Conservation (phyloP, 2,888 invertebrate species). For the Aspidiotus destructor region DNA sequence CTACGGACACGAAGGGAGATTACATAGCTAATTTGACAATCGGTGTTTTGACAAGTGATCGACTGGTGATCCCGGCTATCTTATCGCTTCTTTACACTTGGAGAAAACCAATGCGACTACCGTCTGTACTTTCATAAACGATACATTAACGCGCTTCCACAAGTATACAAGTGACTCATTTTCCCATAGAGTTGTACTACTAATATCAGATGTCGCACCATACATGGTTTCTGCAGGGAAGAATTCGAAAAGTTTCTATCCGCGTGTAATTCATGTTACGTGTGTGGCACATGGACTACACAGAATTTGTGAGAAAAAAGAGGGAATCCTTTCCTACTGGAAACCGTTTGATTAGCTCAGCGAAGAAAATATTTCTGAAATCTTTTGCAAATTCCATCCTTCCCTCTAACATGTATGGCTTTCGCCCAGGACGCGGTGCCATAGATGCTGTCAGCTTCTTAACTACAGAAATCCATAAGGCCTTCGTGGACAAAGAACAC, state of each 20-base stretch:
- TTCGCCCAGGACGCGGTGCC: too few species aligned
- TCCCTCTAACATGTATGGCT: too few species aligned
- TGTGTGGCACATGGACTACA: slow-evolving; percentile 11
- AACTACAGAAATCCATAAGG: too few species aligned
- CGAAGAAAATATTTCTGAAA: slow-evolving; percentile 3
- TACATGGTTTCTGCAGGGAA: slow-evolving; percentile 4
- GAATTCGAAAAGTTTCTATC: neutral
- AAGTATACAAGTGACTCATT: neutral
- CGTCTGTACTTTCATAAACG: neutral
- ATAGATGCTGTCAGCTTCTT: too few species aligned
- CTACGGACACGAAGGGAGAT: slow-evolving; percentile 3
- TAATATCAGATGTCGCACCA: slow-evolving; percentile 2
- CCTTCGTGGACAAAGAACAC: too few species aligned
- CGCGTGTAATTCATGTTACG: neutral
- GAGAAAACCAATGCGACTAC: neutral
- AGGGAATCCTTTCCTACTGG: neutral
- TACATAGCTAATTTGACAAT: slow-evolving; percentile 13
- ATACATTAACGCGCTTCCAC: neutral
- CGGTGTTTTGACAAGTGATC: neutral
- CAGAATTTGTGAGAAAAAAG: slow-evolving; percentile 7
- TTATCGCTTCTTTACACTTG: neutral
- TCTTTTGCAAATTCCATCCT: too few species aligned
- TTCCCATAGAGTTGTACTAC: neutral
- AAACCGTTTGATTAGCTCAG: neutral
- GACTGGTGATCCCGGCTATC: slow-evolving; percentile 5